Conservation (phyloP, 2,888 invertebrate genomes). For the Linnaemya tessellans region DNA sequence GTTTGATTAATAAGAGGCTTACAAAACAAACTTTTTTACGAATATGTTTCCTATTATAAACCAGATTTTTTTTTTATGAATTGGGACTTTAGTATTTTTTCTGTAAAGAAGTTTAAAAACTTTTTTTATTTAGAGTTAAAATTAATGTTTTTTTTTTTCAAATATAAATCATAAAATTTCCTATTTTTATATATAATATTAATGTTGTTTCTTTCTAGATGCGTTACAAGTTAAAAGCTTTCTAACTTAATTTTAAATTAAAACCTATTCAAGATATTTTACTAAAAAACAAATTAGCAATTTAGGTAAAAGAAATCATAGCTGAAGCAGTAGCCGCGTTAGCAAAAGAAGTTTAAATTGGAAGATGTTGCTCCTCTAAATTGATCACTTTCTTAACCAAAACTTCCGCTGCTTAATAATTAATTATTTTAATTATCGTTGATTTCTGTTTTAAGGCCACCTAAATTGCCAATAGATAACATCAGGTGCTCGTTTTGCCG, state of each 20-base stretch:
- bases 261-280: background rate
- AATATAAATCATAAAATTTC: no score
- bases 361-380: background rate
- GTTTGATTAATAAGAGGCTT: no score
- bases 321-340: constrained; percentile 29
- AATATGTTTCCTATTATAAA: no score
- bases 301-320: constrained; percentile 81
- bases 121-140: no score
- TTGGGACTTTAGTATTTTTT: no score
- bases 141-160: no score
- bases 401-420: constrained; percentile 29
- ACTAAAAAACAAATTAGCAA: constrained; percentile 78
- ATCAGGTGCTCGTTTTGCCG: constrained; percentile 81
- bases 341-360: constrained; percentile 27
- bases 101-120: no score
- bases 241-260: background rate
- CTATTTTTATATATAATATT: no score
- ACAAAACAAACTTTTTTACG: no score
- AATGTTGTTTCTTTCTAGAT: background rate
- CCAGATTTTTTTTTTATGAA: no score
- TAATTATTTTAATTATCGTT: constrained; percentile 28
- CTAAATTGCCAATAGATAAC: constrained; percentile 84
- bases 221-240: background rate
- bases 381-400: background rate
- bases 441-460: constrained; percentile 79